phyloP scores from a whole-genome alignment of 2,113 vertebrate genomes.

The Bubo blakistoni region DNA sequence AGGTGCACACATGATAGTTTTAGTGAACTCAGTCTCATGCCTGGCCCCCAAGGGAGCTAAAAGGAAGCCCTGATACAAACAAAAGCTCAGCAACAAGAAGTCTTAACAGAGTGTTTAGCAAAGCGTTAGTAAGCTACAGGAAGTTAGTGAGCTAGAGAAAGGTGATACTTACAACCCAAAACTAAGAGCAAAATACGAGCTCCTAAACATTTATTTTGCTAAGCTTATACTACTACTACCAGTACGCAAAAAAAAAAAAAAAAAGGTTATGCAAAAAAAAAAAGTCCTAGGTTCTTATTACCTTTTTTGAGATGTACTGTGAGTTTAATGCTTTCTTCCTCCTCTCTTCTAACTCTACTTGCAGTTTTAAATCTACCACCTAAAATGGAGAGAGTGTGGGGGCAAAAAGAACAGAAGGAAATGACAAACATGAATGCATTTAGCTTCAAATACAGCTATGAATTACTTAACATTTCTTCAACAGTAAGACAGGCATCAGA shows the following conservation, averaged over 20 bases:
- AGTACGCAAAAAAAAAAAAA: background rate
- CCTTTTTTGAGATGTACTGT: conserved; percentile 76
- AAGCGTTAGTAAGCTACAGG: background rate
- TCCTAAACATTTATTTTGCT: background rate
- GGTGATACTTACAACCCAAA: background rate
- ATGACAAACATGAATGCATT: background rate
- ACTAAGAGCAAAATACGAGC: background rate
- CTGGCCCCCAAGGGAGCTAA: background rate
- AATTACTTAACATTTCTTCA: background rate
- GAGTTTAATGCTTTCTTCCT: conserved; percentile 75
- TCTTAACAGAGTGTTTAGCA: background rate
- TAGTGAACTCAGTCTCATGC: background rate
- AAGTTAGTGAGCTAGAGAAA: background rate
- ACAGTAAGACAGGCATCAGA: background rate
- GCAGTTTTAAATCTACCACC: conserved; percentile 89
- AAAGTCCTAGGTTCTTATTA: background rate
- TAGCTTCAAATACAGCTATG: background rate
- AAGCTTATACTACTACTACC: background rate
- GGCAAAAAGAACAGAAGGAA: background rate
- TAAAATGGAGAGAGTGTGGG: background rate
- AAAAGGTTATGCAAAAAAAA: background rate
- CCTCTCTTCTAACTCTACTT: conserved; percentile 83
- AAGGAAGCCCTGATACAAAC: background rate
- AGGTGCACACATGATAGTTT: background rate
- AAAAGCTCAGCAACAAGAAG: background rate